Evolutionary conservation across 2,113 vertebrate species (phyloP).

Genomic region (Falcunculus frontatus): DNA sequence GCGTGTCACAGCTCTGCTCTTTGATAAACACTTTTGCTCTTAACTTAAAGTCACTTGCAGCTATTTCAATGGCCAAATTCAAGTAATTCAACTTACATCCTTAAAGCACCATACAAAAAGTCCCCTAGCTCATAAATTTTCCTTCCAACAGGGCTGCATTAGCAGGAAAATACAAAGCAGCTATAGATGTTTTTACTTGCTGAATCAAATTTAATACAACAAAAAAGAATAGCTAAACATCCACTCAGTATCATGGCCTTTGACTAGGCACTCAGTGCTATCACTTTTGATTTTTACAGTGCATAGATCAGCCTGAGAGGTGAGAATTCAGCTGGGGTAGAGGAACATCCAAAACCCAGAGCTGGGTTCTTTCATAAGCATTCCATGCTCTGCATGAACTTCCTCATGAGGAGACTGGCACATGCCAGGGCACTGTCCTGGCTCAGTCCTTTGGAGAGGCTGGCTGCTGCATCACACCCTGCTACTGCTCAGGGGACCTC

Average conservation of each 20-base stretch:
- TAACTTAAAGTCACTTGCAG: background rate
- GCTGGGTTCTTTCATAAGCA: background rate
- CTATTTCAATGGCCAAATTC: background rate
- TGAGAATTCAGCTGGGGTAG: background rate
- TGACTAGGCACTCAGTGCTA: background rate
- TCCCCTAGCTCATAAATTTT: background rate
- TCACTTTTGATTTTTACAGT: background rate
- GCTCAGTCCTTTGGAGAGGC: background rate
- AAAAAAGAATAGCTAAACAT: background rate
- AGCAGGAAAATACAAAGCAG: background rate
- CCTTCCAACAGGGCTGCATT: background rate
- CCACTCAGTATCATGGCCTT: background rate
- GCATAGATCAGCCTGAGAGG: background rate
- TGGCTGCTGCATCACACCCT: background rate
- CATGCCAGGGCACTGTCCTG: fast-evolving
- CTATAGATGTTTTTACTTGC: background rate
- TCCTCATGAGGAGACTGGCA: background rate
- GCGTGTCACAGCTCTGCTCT: background rate
- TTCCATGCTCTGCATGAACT: background rate
- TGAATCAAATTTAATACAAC: background rate
- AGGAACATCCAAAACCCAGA: background rate
- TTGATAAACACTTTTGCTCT: background rate
- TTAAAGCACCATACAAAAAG: background rate
- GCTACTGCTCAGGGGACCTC: background rate
- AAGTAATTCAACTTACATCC: background rate